Conservation (phyloP, 2,888 invertebrate genomes). For the Pycnomerus fuliginosus region DNA sequence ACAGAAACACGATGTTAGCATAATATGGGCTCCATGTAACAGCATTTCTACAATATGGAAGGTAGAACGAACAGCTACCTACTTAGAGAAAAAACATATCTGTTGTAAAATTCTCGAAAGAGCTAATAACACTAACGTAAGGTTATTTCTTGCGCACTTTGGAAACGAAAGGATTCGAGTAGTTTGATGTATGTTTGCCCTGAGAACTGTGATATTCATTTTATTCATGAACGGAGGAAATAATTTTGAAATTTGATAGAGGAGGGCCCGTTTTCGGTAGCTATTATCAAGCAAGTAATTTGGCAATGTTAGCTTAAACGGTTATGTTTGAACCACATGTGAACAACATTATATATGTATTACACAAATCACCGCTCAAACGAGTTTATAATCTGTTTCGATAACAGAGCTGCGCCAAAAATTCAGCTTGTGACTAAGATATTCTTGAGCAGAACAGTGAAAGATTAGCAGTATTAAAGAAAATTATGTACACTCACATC, state of each 20-base stretch:
- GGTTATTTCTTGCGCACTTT: no score
- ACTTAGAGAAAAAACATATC: no score
- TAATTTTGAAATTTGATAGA: constrained; percentile 25
- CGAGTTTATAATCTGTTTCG: constrained; percentile 35
- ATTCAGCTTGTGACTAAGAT: constrained; percentile 7
- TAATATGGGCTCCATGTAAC: no score
- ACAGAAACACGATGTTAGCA: no score
- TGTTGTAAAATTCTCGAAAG: no score
- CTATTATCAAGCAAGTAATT: constrained; percentile 23
- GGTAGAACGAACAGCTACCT: no score
- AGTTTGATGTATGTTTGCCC: no score
- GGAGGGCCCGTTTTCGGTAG: no score
- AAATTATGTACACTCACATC: constrained; percentile 35
- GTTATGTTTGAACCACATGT: constrained; percentile 25
- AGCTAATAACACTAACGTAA: no score
- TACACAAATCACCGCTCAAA: constrained; percentile 36
- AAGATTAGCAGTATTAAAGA: constrained; percentile 35
- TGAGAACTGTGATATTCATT: no score
- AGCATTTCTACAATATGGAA: no score
- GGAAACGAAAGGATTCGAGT: no score
- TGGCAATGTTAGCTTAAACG: constrained; percentile 27
- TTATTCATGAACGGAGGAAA: constrained; percentile 20
- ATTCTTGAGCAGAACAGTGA: constrained; percentile 26
- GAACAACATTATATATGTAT: constrained; percentile 34
- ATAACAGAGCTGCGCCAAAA: constrained; percentile 18